Percentiles rank a stretch among this genome's conserved stretches.
Evolutionary conservation across 2,113 vertebrate genomes (phyloP).

Genomic region (Ceyx melanurus): DNA sequence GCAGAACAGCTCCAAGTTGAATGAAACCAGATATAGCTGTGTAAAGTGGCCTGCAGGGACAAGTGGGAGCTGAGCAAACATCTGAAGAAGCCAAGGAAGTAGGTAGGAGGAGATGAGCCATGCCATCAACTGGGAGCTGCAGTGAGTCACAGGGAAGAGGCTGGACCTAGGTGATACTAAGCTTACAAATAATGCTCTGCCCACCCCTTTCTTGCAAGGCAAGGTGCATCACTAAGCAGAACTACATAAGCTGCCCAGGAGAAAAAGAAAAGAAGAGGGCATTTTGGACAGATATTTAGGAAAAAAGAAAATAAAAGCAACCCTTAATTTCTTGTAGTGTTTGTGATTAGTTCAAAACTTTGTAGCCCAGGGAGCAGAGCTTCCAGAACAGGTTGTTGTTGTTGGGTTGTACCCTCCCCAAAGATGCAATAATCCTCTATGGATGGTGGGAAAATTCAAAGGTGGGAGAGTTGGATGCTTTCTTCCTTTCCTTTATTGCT

Average conservation of each 20-base stretch:
- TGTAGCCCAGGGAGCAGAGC: neutral
- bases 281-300: neutral
- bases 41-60: constrained; percentile 6
- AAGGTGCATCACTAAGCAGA: neutral
- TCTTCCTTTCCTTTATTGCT: neutral
- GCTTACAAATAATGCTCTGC: constrained; percentile 28
- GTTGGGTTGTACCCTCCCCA: neutral
- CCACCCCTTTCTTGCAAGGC: constrained; percentile 11
- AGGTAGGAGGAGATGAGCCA: constrained; percentile 57
- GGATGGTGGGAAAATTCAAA: neutral
- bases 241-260: neutral
- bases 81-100: constrained; percentile 42
- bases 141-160: constrained; percentile 53
- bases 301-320: neutral
- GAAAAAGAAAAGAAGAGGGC: neutral
- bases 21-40: neutral
- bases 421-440: neutral
- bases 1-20: neutral
- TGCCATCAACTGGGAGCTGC: constrained; percentile 31
- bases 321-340: neutral
- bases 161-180: constrained; percentile 18
- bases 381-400: neutral
- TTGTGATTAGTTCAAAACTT: neutral
- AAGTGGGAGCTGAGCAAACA: constrained; percentile 41
- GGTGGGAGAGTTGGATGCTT: neutral